Evolutionary conservation across 2,888 invertebrate genomes (phyloP).

Genomic region (Chrysomela aeneicollis): DNA sequence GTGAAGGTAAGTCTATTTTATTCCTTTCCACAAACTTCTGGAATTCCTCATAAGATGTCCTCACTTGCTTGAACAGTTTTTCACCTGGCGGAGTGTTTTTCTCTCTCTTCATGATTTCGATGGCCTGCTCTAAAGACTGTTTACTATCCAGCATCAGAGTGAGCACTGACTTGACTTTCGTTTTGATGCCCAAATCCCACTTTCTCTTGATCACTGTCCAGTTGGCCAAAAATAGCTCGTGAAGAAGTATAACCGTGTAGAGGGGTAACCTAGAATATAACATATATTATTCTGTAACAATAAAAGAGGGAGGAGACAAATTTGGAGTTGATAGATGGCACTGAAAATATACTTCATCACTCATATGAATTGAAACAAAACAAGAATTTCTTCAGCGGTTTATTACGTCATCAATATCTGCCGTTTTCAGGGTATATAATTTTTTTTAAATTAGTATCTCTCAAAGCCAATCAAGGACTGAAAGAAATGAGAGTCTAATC

Average conservation of each 20-base stretch:
- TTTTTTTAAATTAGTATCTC: no score
- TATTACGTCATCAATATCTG: no score
- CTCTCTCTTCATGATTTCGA: constrained; percentile 64
- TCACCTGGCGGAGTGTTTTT: constrained; percentile 65
- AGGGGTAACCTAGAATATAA: constrained; percentile 66
- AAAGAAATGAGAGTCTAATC: no score
- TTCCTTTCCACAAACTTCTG: constrained; percentile 64
- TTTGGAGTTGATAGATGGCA: no score
- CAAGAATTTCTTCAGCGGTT: no score
- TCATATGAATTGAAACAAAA: no score
- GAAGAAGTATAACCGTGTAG: constrained; percentile 79
- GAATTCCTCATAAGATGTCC: constrained; percentile 63
- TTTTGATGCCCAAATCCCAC: constrained; percentile 61
- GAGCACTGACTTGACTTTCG: constrained; percentile 59
- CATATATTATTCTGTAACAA: neutral
- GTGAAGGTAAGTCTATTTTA: constrained; percentile 41
- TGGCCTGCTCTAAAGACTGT: constrained; percentile 60
- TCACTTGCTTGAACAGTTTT: constrained; percentile 64
- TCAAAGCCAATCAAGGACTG: no score
- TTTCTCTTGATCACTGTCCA: constrained; percentile 52
- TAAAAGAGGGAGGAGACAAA: no score
- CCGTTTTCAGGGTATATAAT: no score
- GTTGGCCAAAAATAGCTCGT: constrained; percentile 56
- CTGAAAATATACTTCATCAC: no score
- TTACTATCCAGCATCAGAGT: constrained; percentile 63